Base-by-base conservation (phyloP, 2,888 invertebrate species). In the Druceiella hillmani region DNA sequence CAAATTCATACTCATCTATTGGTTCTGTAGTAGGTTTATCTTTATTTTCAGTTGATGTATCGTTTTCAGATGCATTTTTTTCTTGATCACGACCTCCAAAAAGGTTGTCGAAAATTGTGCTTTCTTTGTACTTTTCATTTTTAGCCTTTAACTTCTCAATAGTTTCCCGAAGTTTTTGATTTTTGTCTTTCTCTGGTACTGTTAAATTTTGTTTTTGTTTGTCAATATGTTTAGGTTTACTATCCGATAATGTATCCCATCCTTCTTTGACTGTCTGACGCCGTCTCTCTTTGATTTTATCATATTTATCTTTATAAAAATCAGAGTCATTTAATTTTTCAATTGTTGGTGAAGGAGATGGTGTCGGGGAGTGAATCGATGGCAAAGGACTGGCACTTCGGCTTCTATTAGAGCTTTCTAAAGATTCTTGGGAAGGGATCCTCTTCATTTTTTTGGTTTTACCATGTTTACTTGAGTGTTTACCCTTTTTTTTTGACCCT, bases 81-180 rank as follows among this genome's bases (percentile, higher is more conserved):
- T 55, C 59, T 20, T 55, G 56, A 14, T 57, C 52, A 3, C 57
- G 51, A 24, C 40, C 22, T 4, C 58, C 52, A 48, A 64, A 69
- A 24, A 66, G 49, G 35, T 56, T 61, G 41, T 62, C 64, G 27
- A 62, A 64, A 24, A 62, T 43, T 9, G 62, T 51, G 30, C 57
- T 48, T 11, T 67, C 66, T 48, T 68, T 71, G 39, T 66, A 68
- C 38, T 75, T 71, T 50, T 75, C 75, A 54, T 75, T 77, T 55
- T 78, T 79, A 7, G 78, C 77, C 58, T 78, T 79, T 9, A 79
- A 53, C 54, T 79, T 80, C 56, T 79, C 79, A 36, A 79, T 79
- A 1, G 79, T 79, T 54, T 74, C 74, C 29, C 65, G 58, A 17
- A 73, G 52, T 43, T 72, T 74, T 41, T 65, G 64, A 53, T 74